Evolutionary conservation across 2,888 invertebrate genomes (phyloP).

Genomic region (Carpatolechia fugitivella): DNA sequence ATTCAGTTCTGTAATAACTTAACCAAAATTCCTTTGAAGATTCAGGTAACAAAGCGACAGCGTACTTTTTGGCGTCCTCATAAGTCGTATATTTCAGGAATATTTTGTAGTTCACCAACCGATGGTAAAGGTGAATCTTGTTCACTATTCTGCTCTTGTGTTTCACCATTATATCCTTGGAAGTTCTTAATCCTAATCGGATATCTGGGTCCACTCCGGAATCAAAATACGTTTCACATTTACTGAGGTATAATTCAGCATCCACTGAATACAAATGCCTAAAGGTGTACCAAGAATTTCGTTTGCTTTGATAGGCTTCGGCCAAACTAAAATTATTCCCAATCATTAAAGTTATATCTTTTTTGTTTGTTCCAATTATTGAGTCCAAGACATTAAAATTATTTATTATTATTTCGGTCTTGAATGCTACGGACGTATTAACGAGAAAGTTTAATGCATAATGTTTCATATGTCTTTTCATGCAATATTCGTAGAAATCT

Average conservation of each 20-base stretch:
- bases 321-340: slow-evolving; percentile 42
- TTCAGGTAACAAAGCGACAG: slow-evolving; percentile 25
- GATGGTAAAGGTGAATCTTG: slow-evolving; percentile 38
- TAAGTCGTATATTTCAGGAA: slow-evolving; percentile 33
- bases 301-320: slow-evolving; percentile 19
- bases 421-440: slow-evolving; percentile 41
- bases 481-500: slow-evolving; percentile 47
- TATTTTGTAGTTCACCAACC: slow-evolving; percentile 32
- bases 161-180: slow-evolving; percentile 40
- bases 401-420: slow-evolving; percentile 35
- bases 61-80: slow-evolving; percentile 40
- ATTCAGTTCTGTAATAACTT: slow-evolving; percentile 21
- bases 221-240: slow-evolving; percentile 30
- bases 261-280: slow-evolving; percentile 33
- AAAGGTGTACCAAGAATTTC: slow-evolving; percentile 8
- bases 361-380: slow-evolving; percentile 1
- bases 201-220: not conserved
- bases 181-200: slow-evolving; percentile 33
- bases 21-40: slow-evolving; percentile 28
- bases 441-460: slow-evolving; percentile 48
- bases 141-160: slow-evolving; percentile 44
- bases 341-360: slow-evolving; percentile 33
- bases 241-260: slow-evolving; percentile 31
- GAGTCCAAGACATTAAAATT: slow-evolving; percentile 11
- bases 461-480: slow-evolving; percentile 28